Evolutionary conservation across 2,113 vertebrate species (phyloP), one percentile per base, ranked within the genome.

Genomic region (Calidris pugnax): DNA sequence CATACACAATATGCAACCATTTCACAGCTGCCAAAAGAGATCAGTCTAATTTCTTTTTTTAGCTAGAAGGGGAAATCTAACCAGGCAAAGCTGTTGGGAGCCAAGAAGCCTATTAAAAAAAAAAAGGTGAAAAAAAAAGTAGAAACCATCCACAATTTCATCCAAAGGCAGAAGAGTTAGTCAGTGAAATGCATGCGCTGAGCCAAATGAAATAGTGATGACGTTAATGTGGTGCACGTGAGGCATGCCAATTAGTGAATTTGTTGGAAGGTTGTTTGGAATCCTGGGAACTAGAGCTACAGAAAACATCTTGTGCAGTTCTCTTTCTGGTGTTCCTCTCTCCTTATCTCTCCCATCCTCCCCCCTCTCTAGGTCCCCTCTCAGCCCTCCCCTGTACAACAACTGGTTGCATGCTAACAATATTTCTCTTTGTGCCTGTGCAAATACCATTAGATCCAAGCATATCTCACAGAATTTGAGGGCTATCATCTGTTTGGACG

Each of bases 11-110:
- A 92, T 95, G 92, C 85, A 96, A 78, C 81, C 81, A 73, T 95
- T 97, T 96, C 92, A 93, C 94, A 97, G 89, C 94, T 97, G 95
- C 93, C 96, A 95, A 91, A 93, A 94, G 89, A 94, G 68, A 97
- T 94, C 79, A 89, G 77, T 78, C 87, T 91, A 87, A 82, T 96
- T 96, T 95, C 84, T 62, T 93, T 96, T 95, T 96, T 93, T 96
- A 96, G 94, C 94, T 86, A 62, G 91, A 93, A 89, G 92, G 89
- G 63, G 60, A 93, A 94, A 94, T 68, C 57, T 87, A 97, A 89
- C 77, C 56, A 95, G 43, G 88, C 67, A 95, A 89, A 95, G 83
- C 89, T 85, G 68, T 72, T 95, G 63, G 63, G 68, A 96, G 85
- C 63, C 90, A 95, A 95, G 79, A 93, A 39, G 64, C 57, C 55